These are phyloP conservation scores for Rhagonycha fulva DNA, from an alignment of 2,888 invertebrate genomes.

Conservation along the genomic window DNA sequence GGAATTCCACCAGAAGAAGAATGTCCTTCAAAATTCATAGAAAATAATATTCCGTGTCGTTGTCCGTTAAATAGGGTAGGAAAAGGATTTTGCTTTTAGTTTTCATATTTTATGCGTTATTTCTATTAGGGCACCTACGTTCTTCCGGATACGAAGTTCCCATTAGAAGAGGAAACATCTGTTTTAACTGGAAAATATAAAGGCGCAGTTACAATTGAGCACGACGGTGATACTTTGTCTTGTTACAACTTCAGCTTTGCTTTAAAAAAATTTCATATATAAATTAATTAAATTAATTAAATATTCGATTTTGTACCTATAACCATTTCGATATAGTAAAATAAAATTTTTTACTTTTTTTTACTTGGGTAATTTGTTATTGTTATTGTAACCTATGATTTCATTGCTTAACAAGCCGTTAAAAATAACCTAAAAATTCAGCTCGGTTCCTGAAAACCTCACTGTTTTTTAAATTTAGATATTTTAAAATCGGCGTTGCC, in stretches of 20 bases:
- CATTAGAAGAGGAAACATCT: constrained; percentile 15
- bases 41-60: constrained; percentile 41
- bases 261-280: constrained; percentile 6
- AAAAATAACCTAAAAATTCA: too few relatives aligned
- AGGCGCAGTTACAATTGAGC: constrained; percentile 30
- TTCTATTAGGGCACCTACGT: constrained; percentile 42
- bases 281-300: too few relatives aligned
- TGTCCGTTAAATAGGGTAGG: constrained; percentile 40
- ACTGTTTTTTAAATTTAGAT: too few relatives aligned
- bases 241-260: constrained; percentile 36
- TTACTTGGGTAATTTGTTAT: too few relatives aligned
- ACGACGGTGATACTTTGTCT: constrained; percentile 22
- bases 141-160: constrained; percentile 33
- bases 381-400: too few relatives aligned
- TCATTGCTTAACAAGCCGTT: too few relatives aligned
- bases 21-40: constrained; percentile 34
- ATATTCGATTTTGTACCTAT: too few relatives aligned
- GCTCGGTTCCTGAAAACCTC: too few relatives aligned
- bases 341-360: too few relatives aligned
- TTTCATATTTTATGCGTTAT: not conserved
- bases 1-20: constrained; percentile 33
- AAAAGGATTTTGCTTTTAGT: not conserved
- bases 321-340: too few relatives aligned
- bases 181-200: constrained; percentile 35
- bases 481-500: too few relatives aligned